Percentiles rank a stretch among this genome's conserved stretches.
phyloP scores from a whole-genome alignment of 1,140 invertebrate genomes.

The Drosophila leontia region DNA sequence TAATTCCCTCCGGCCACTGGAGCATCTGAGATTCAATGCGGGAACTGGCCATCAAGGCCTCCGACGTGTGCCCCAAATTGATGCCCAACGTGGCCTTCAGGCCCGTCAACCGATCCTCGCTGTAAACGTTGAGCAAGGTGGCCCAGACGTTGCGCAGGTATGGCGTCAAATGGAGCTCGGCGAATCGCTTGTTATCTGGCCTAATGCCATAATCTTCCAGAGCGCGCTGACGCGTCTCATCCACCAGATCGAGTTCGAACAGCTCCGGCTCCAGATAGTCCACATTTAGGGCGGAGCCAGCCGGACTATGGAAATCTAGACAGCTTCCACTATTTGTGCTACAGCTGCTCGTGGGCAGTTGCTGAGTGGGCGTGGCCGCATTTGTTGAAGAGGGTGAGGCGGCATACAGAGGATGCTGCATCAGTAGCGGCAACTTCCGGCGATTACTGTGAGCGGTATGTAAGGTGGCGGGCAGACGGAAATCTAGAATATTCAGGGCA shows the following conservation, averaged over 20 bases:
- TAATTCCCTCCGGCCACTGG: constrained; percentile 82
- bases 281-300: constrained; percentile 62
- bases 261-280: constrained; percentile 67
- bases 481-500: constrained; percentile 70
- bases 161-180: constrained; percentile 51
- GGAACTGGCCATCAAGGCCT: constrained; percentile 73
- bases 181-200: constrained; percentile 60
- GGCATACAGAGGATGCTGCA: constrained; percentile 63
- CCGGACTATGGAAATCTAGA: constrained; percentile 40
- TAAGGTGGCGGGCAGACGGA: constrained; percentile 68
- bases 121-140: constrained; percentile 67
- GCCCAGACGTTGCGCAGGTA: constrained; percentile 77
- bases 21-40: constrained; percentile 75
- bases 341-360: constrained; percentile 61
- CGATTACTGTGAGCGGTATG: constrained; percentile 77
- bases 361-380: constrained; percentile 44
- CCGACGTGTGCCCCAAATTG: constrained; percentile 85
- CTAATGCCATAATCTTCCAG: constrained; percentile 72
- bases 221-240: constrained; percentile 74
- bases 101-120: constrained; percentile 69
- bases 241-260: constrained; percentile 70
- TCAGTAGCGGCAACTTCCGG: constrained; percentile 71
- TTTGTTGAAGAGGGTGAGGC: constrained; percentile 34
- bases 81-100: constrained; percentile 86
- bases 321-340: constrained; percentile 60